Conservation (phyloP, 1,140 invertebrate genomes). For the Phymastichus coffea region DNA sequence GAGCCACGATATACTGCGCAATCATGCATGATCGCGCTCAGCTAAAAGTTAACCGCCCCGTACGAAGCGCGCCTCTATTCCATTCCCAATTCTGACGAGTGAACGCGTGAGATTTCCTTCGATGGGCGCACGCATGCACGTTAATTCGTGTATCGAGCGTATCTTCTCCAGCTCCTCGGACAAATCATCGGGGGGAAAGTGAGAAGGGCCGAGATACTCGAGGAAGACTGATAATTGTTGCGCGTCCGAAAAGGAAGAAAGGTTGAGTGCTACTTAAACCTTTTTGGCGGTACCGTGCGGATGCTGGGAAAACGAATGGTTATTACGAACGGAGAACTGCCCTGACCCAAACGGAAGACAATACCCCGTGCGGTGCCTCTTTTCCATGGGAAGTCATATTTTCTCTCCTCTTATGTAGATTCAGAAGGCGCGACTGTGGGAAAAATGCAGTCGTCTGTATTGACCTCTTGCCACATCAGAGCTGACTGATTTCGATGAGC, state of each 20-base stretch:
- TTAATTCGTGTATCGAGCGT: neutral
- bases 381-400: too few relatives aligned
- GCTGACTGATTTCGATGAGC: too few relatives aligned
- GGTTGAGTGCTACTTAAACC: neutral
- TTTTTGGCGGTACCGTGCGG: neutral
- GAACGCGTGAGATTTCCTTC: constrained; percentile 3
- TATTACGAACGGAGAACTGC: neutral
- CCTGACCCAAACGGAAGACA: too few relatives aligned
- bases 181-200: constrained; percentile 2
- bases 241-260: neutral
- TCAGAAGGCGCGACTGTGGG: neutral
- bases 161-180: too few relatives aligned
- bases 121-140: neutral
- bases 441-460: too few relatives aligned
- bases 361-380: too few relatives aligned
- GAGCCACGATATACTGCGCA: too few relatives aligned
- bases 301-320: neutral
- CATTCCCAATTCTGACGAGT: too few relatives aligned
- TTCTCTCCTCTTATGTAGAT: neutral
- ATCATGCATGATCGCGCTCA: too few relatives aligned
- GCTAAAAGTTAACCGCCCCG: neutral
- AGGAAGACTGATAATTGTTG: constrained; percentile 7
- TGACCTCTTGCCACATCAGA: too few relatives aligned
- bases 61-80: too few relatives aligned
- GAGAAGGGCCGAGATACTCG: neutral